These are phyloP conservation scores for Mormoops blainvillei DNA, from an alignment of 2,113 vertebrate species.

Conservation along the genomic window DNA sequence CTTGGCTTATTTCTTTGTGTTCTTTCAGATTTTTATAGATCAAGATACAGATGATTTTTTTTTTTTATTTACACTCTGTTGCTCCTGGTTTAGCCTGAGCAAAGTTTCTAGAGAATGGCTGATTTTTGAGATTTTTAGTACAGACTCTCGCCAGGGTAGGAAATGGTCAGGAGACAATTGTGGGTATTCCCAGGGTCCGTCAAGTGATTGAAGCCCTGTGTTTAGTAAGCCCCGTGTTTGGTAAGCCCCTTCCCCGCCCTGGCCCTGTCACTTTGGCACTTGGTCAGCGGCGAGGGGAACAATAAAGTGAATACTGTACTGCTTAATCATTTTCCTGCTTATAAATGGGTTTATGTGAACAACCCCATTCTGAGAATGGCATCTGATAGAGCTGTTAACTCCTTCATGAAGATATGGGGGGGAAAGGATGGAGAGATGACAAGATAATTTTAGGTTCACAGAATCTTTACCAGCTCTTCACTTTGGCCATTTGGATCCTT, in stretches of 20 bases:
- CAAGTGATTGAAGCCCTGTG: neutral
- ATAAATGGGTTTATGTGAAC: neutral
- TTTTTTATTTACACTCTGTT: conserved; percentile 38
- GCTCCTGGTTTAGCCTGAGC: conserved; percentile 9
- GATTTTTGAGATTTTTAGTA: neutral
- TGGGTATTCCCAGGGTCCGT: neutral
- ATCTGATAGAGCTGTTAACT: neutral
- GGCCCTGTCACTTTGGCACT: neutral
- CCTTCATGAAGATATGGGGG: neutral
- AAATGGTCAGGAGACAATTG: neutral
- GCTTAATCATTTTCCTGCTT: conserved; percentile 58
- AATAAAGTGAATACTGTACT: neutral
- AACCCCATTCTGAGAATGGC: neutral
- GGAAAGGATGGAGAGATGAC: neutral
- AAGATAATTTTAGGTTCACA: neutral
- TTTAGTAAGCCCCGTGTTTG: neutral
- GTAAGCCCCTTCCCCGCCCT: neutral
- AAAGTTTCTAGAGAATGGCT: conserved; percentile 1
- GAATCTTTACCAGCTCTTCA: neutral
- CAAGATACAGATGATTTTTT: too few species aligned
- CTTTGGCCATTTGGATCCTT: neutral
- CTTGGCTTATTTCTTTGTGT: neutral
- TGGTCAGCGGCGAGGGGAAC: neutral
- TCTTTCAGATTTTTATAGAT: neutral
- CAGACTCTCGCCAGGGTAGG: neutral